Evolutionary conservation across 2,113 vertebrate genomes (phyloP), one percentile per base, ranked within the genome.

Genomic region (Bettongia penicillata): DNA sequence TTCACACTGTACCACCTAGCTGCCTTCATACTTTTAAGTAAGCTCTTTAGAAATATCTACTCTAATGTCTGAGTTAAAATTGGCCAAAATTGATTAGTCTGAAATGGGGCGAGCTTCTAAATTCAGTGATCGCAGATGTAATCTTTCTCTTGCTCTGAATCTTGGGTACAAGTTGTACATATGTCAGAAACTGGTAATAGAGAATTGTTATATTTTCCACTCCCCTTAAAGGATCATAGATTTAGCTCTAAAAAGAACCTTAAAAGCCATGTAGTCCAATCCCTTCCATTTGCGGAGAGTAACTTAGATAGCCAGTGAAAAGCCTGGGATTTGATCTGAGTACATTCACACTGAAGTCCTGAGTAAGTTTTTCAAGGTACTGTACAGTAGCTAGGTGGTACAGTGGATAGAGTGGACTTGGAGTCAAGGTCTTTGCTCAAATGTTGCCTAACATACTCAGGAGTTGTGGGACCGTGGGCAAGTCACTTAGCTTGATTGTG

Each of bases 21-120:
- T 97, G 97, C 97, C 97, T 97, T 97, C 96, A 97, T 89, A 89
- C 91, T 96, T 94, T 48, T 96, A 3, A 61, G 93, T 96, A 3
- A 61, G 93, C 57, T 94, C 95, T 96, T 96, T 52, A 94, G 92
- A 90, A 48, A 93, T 89, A 61, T 95, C 52, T 4, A 91, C 93
- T 55, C n/a, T 55, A 84, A 50, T 77, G 77, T 91, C 43, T 48
- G 93, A 43, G 1, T 84, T 90, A 92, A 43, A 53, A 3, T 77
- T 90, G 77, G 89, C 92, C 53, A 93, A 91, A 95, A 93, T 47
- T 50, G 55, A 0, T 84, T 43, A 37, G 52, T 77, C 89, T 52
- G 89, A 96, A 95, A 55, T 47, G 92, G 51, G 49, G 53, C 77
- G 91, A 77, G 24, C 25, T 61, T 95, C 94, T 26, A 91, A 90